phyloP scores from a whole-genome alignment of 1,140 invertebrate species.

The Calephelis nemesis region DNA sequence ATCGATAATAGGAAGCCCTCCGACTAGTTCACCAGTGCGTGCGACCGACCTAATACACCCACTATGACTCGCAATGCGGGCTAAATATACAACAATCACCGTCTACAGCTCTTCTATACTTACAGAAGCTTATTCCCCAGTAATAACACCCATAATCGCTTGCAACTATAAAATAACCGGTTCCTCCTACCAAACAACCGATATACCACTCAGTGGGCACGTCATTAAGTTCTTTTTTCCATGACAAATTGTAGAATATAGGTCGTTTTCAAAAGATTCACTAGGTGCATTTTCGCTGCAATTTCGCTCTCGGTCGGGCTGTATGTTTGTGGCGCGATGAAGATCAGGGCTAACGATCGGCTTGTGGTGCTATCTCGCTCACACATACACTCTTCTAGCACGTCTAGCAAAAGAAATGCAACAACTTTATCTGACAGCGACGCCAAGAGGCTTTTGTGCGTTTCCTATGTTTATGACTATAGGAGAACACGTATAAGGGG shows the following conservation, averaged over 20 bases:
- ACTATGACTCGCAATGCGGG: slow-evolving; percentile 70
- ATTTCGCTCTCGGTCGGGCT: slow-evolving; percentile 78
- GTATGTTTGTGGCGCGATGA: slow-evolving; percentile 77
- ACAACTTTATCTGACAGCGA: slow-evolving; percentile 76
- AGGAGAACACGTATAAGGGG: slow-evolving; percentile 74
- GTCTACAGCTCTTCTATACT: slow-evolving; percentile 43
- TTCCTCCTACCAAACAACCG: slow-evolving; percentile 37
- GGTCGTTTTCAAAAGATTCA: slow-evolving; percentile 58
- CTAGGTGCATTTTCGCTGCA: slow-evolving; percentile 78
- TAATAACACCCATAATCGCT: slow-evolving; percentile 66
- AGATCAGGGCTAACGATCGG: slow-evolving; percentile 79
- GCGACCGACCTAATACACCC: slow-evolving; percentile 76
- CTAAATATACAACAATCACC: slow-evolving; percentile 71
- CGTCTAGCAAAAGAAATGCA: slow-evolving; percentile 72
- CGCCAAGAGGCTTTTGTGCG: slow-evolving; percentile 75
- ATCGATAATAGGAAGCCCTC: slow-evolving; percentile 77
- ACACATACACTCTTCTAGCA: slow-evolving; percentile 39
- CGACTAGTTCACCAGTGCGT: slow-evolving; percentile 77
- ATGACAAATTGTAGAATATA: slow-evolving; percentile 39
- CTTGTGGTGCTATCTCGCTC: slow-evolving; percentile 55
- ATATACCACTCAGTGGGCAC: slow-evolving; percentile 39
- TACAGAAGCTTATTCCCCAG: slow-evolving; percentile 61
- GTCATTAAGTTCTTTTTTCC: slow-evolving; percentile 42
- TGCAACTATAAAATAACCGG: slow-evolving; percentile 66
- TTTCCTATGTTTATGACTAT: slow-evolving; percentile 78